phyloP scores from a whole-genome alignment of 2,797 vertebrate genomes.

The Heterohyrax brucei region DNA sequence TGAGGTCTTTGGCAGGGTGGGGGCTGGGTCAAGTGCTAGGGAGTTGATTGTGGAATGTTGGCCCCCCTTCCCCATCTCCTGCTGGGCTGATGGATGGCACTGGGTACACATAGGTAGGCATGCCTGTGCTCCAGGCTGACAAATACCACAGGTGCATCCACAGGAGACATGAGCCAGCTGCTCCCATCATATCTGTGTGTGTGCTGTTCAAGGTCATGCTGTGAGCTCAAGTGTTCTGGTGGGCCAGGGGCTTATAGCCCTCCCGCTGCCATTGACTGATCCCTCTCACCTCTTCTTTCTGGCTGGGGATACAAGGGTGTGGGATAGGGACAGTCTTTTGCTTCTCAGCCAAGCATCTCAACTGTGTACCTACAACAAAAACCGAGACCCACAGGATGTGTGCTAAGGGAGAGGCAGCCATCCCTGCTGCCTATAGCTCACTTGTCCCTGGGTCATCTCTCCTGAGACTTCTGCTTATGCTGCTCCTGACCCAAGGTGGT shows the following conservation, averaged over 20 bases:
- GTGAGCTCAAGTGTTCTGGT: slow-evolving; percentile 59
- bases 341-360: neutral
- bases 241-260: neutral
- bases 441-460: neutral
- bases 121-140: slow-evolving; percentile 69
- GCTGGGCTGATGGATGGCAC: slow-evolving; percentile 78
- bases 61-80: slow-evolving; percentile 18
- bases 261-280: neutral
- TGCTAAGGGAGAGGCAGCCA: neutral
- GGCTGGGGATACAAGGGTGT: neutral
- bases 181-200: slow-evolving; percentile 61
- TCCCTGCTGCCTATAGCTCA: neutral
- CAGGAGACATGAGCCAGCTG: slow-evolving; percentile 79
- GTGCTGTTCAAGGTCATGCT: slow-evolving; percentile 75
- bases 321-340: neutral
- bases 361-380: neutral
- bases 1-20: slow-evolving; percentile 59
- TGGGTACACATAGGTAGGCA: slow-evolving; percentile 44
- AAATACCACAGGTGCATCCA: slow-evolving; percentile 82
- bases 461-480: neutral
- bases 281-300: neutral
- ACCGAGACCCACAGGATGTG: neutral
- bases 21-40: neutral
- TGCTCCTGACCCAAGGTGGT: neutral
- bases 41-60: neutral